Evolutionary conservation across 2,797 vertebrate genomes (phyloP), one percentile per base, ranked within the genome.

Genomic region (Falco naumanni): DNA sequence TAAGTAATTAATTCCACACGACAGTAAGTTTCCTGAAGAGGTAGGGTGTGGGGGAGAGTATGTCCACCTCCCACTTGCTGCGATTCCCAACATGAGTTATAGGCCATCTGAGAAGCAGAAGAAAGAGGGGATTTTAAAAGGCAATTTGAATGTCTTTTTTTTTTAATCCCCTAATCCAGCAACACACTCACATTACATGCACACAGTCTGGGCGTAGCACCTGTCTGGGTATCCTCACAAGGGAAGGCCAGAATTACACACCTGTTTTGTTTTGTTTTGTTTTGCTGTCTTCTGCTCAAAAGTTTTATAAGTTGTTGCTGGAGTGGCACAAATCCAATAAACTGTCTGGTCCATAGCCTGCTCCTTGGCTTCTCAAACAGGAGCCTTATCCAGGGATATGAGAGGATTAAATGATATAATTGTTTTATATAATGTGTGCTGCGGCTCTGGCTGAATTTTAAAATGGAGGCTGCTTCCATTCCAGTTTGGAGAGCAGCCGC

Each of bases 1-100:
- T 29, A 77, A n/a, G 26, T 10, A 50, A 96, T 91, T 45, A 74
- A 89, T 95, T 93, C 84, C 89, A 78, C 63, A 77, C 89, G 88
- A 47, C 82, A 66, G 8, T 33, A 89, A 75, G 68, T 80, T 96
- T 96, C 81, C 94, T 88, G 64, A 72, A 77, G 63, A 93, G 90
- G 69, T 65, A 83, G 91, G 60, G 60, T 74, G 89, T 92, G 79
- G 63, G 71, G 84, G 75, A 50, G 56, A 72, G 33, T 54, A 59
- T 72, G 47, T 61, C 43, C 59, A 66, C 60, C 41, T 63, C 59
- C 53, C 11, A 6, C 29, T 84, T 63, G n/a, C 65, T 47, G 39
- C 53, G 88, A 16, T 20, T 79, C 53, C 66, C 39, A 19, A 26
- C 21, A 9, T 19, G 59, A 92, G 13, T 82, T 94, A n/a, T 3